These are phyloP conservation scores for Automeris io DNA, from an alignment of 2,888 invertebrate genomes.

Conservation along the genomic window DNA sequence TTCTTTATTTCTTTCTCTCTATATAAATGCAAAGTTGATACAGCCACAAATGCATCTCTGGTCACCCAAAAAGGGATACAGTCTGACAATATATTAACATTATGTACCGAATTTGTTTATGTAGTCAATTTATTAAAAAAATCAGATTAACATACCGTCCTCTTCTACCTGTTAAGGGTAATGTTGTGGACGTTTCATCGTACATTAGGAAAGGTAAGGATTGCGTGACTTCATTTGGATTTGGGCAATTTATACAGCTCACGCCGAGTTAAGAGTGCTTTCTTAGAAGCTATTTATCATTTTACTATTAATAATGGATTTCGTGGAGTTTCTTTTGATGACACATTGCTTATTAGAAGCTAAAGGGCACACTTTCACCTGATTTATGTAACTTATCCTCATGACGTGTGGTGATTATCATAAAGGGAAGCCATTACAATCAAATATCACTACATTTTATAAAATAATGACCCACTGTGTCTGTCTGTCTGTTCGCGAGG, in stretches of 20 bases:
- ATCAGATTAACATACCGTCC: background rate
- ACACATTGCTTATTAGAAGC: background rate
- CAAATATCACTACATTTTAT: too few relatives aligned
- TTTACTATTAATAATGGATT: background rate
- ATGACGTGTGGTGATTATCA: too few relatives aligned
- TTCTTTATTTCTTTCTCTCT: too few relatives aligned
- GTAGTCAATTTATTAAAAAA: constrained; percentile 13
- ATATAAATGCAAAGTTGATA: too few relatives aligned
- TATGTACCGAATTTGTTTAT: constrained; percentile 8
- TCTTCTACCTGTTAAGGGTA: constrained; percentile 17
- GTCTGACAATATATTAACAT: too few relatives aligned
- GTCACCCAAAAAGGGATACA: too few relatives aligned
- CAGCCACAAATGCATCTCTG: too few relatives aligned
- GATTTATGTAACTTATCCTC: too few relatives aligned
- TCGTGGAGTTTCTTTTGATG: background rate
- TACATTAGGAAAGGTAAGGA: constrained; percentile 22
- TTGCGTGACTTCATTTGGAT: constrained; percentile 25
- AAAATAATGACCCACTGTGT: too few relatives aligned
- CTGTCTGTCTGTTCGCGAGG: too few relatives aligned
- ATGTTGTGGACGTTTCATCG: constrained; percentile 24
- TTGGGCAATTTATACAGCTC: constrained; percentile 11
- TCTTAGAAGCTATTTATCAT: constrained; percentile 14
- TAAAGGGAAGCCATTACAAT: too few relatives aligned
- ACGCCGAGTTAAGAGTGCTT: too few relatives aligned
- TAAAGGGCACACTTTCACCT: background rate